Conservation (phyloP, 2,888 invertebrate species). For the Cheilosia pagana region DNA sequence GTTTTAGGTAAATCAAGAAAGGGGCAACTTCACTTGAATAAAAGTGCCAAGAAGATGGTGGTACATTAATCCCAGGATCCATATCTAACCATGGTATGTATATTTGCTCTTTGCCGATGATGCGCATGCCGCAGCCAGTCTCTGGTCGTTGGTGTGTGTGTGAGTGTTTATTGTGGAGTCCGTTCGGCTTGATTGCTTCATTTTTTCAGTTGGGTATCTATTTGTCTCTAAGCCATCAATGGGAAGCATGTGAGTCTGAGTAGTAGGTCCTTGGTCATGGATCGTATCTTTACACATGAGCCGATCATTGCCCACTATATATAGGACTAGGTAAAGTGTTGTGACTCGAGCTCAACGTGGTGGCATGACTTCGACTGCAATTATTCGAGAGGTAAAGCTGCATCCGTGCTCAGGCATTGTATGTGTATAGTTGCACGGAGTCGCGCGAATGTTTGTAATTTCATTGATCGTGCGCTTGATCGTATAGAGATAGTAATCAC, state of each 20-base stretch:
- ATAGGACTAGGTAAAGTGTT: slow-evolving; percentile 52
- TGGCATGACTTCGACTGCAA: slow-evolving; percentile 59
- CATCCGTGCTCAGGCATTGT: slow-evolving; percentile 45
- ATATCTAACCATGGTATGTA: slow-evolving; percentile 62
- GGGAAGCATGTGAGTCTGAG: slow-evolving; percentile 56
- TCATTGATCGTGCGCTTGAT: slow-evolving; percentile 72
- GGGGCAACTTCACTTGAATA: slow-evolving; percentile 64
- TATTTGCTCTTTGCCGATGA: slow-evolving; percentile 65
- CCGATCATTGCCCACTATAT: slow-evolving; percentile 15
- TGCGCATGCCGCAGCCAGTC: slow-evolving; percentile 54
- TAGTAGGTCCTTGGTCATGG: slow-evolving; percentile 53
- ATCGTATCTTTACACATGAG: slow-evolving; percentile 35
- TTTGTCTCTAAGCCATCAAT: slow-evolving; percentile 75
- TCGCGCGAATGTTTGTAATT: slow-evolving; percentile 62
- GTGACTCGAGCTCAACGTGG: slow-evolving; percentile 65
- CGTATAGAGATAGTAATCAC: slow-evolving; percentile 61
- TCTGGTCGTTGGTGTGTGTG: not conserved
- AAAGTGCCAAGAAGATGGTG: slow-evolving; percentile 73
- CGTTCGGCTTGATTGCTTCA: slow-evolving; percentile 70
- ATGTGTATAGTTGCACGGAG: slow-evolving; percentile 16
- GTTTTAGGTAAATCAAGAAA: slow-evolving; percentile 68
- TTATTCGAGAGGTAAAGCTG: slow-evolving; percentile 57
- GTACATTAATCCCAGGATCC: slow-evolving; percentile 73
- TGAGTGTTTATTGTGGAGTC: slow-evolving; percentile 10
- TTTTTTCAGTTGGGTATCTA: slow-evolving; percentile 66